phyloP scores from a whole-genome alignment of 2,888 invertebrate species.

The Gasteruption jaculator region DNA sequence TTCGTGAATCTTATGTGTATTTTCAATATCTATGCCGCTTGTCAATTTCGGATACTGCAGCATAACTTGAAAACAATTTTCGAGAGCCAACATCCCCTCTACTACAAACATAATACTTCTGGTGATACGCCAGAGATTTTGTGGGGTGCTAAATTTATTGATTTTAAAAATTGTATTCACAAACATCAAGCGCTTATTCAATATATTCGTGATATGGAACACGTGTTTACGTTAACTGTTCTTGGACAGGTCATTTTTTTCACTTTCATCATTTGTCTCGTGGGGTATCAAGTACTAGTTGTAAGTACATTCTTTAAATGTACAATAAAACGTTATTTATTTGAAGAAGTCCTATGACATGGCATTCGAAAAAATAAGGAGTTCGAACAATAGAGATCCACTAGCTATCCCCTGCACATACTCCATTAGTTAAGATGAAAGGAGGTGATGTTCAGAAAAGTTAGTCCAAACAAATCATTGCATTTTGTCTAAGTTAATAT shows the following conservation, averaged over 20 bases:
- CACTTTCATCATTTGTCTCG: too few relatives aligned
- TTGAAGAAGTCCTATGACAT: neutral
- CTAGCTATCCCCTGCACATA: too few relatives aligned
- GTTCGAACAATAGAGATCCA: too few relatives aligned
- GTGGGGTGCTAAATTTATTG: slow-evolving; percentile 6
- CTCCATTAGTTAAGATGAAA: too few relatives aligned
- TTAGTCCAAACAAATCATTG: too few relatives aligned
- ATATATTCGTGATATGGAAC: slow-evolving; percentile 8
- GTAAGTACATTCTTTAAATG: slow-evolving; percentile 23
- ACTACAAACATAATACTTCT: too few relatives aligned
- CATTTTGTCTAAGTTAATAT: too few relatives aligned
- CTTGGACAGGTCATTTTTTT: slow-evolving; percentile 7
- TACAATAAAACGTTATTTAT: slow-evolving; percentile 20
- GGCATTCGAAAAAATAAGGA: too few relatives aligned
- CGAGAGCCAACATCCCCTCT: slow-evolving; percentile 1
- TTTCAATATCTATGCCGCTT: slow-evolving; percentile 25
- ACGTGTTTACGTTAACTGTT: slow-evolving; percentile 9
- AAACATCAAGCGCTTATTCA: slow-evolving; percentile 10
- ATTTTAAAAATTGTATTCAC: slow-evolving; percentile 16
- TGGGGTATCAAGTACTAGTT: slow-evolving; percentile 23
- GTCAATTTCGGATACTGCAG: slow-evolving; percentile 32
- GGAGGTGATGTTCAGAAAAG: too few relatives aligned
- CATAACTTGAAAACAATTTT: slow-evolving; percentile 22
- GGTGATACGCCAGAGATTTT: too few relatives aligned
- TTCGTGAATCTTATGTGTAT: slow-evolving; percentile 30